A percentile compares a stretch with the other conserved stretches of the same genome.
Conservation (phyloP, 2,797 vertebrate genomes). For the Rousettus madagascariensis region DNA sequence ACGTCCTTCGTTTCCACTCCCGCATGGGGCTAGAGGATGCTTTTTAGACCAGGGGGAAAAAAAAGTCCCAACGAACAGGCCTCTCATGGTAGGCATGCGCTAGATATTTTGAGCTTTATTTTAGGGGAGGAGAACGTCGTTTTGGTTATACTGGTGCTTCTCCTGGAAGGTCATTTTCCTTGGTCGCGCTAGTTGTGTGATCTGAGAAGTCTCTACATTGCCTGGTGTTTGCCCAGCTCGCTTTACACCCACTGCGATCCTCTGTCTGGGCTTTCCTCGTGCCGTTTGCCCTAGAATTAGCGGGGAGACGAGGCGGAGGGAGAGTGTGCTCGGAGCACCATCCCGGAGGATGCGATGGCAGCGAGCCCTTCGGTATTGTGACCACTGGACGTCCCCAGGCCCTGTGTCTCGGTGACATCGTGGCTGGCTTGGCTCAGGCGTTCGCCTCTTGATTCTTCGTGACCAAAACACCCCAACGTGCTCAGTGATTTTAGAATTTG, state of each 20-base stretch:
- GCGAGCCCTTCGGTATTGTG: neutral
- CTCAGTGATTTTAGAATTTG: neutral
- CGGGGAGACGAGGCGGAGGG: too few species aligned
- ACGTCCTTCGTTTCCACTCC: neutral
- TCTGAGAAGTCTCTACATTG: neutral
- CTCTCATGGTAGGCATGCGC: rapidly evolving
- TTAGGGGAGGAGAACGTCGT: neutral
- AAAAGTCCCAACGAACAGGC: neutral
- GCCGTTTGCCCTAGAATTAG: neutral
- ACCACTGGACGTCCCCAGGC: neutral
- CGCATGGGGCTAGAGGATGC: neutral
- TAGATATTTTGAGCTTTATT: neutral
- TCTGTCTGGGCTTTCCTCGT: neutral
- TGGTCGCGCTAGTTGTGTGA: neutral
- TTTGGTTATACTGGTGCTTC: neutral
- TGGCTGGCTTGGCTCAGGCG: neutral
- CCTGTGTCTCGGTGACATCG: neutral
- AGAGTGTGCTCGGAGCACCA: rapidly evolving
- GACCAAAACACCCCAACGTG: neutral
- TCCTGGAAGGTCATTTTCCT: neutral
- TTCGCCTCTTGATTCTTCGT: neutral
- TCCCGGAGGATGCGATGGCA: rapidly evolving
- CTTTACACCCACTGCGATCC: neutral
- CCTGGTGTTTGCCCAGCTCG: neutral
- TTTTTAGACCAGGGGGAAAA: neutral